Base-by-base conservation (phyloP, 92 coral and sea anemone genomes). In the Umimayanthus kanabou region DNA sequence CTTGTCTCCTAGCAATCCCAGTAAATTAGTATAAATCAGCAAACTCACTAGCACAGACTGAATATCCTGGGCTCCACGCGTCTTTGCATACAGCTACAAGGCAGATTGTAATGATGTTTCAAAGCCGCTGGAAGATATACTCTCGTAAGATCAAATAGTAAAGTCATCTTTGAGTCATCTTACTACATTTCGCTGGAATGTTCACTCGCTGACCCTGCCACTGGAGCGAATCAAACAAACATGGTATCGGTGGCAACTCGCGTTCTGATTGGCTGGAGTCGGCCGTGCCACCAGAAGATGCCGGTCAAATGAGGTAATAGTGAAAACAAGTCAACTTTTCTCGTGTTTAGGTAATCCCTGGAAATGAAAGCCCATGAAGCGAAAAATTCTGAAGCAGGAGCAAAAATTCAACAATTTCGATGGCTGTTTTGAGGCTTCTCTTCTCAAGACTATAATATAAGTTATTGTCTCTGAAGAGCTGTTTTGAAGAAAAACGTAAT, bases 291-390 rank as follows among this genome's bases (percentile, higher is more conserved):
- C 91, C 94, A 53, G 97, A 84, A 90, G 90, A 94, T 94, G 93
- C 97, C 92, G 93, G 93, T 90, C 90, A 85, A 90, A 90, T 94
- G 95, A 94, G 91, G 97, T 94, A 94, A 94, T 94, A 85, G 28
- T 55, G 55, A 49, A 18, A 64, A 85, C 87, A 47, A 20, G 53
- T 70, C 80, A 49, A 86, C 90, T 85, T 58, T 79, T 91, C 78
- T 55, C 42, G 73, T 76, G 91, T 89, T 84, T 89, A 76, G 80
- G 89, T 88, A 65, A 73, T 84, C 87, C 37, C 23, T 39, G 86
- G 43, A 37, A 58, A 76, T 88, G 15, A 13, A 29, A 70, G 77
- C 11, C 77, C 43, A 28, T 83, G 47, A 71, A 83, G 87, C 74
- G 69, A 70, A 29, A 47, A 23, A 43, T 70, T 67, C 78, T 33